Percentiles rank a stretch among this genome's conserved stretches.
Evolutionary conservation across 2,888 invertebrate species (phyloP).

Genomic region (Philereme transversata): DNA sequence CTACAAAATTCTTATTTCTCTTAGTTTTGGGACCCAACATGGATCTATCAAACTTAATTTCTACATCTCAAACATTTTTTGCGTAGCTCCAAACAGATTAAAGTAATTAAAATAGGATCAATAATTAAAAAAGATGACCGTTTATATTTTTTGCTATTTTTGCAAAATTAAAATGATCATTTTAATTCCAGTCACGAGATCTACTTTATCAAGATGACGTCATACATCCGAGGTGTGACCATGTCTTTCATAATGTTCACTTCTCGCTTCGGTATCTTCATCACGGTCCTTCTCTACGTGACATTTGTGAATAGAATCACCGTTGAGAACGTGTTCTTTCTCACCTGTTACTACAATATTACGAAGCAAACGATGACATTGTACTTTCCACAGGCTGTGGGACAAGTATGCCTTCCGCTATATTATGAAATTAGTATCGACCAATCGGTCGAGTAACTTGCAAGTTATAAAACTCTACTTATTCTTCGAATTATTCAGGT

Average conservation of each 20-base stretch:
- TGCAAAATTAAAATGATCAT: too few species aligned
- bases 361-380: conserved; percentile 89
- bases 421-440: neutral
- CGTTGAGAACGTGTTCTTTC: conserved; percentile 89
- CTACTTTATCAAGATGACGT: conserved; percentile 70
- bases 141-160: too few species aligned
- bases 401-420: conserved; percentile 57
- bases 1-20: too few species aligned
- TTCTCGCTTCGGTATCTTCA: conserved; percentile 87
- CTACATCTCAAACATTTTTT: too few species aligned
- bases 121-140: too few species aligned
- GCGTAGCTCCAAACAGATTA: too few species aligned
- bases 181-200: conserved; percentile 65
- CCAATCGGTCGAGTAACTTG: neutral
- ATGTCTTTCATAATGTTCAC: conserved; percentile 87
- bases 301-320: conserved; percentile 85
- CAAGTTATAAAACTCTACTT: neutral
- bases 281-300: conserved; percentile 86
- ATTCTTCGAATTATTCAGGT: conserved; percentile 48
- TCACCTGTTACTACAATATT: conserved; percentile 89
- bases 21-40: too few species aligned
- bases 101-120: too few species aligned
- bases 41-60: too few species aligned
- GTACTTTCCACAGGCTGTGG: conserved; percentile 85
- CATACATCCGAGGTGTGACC: conserved; percentile 83